Base-by-base conservation (phyloP, 2,888 invertebrate species). In the Tiliacea aurago region DNA sequence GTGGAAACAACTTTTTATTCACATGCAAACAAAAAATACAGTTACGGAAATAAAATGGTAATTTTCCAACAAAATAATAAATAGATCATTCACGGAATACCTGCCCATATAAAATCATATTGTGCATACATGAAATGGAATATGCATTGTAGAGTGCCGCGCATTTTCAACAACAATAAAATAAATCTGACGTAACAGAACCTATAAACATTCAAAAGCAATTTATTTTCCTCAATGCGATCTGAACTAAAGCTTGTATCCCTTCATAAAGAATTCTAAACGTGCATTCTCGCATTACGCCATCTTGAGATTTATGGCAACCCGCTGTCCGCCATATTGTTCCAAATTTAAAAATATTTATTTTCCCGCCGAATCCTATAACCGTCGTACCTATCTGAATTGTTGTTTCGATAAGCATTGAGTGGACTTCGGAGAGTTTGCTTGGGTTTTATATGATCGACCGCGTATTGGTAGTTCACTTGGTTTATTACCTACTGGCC, bases 301-400 rank as follows among this genome's bases (percentile, higher is more conserved):
- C 93, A 93, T 95, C 94, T 95, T 92, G 91, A 95, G 95, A 96
- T 96, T 96, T 95, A 95, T 94, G 87, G 93, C 92, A 91, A 92
- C 91, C 95, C 94, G 90, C 93, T 94, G 94, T 94, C 95, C 91
- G 92, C 95, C 94, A 94, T 95, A 94, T 94, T 95, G 95, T 94
- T 93, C 93, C 93, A 94, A 95, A 94, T 95, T 95, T 94, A 94
- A 95, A 95, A 95, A 94, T 94, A 94, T 94, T 93, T 94, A 94
- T 94, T 91, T 73, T 90, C 86, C 90, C 89, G 85, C 88, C 85
- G 84, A 91, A 91, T 91, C 90, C 87, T 87, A 87, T 90, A 91
- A 89, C 90, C 85, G 83, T 82, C 15, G 20, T 51, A 33, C 85
- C 77, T 87, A 90, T 90, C 87, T 86, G 86, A 84, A 88, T 86